Evolutionary conservation across 2,113 vertebrate genomes (phyloP).

Genomic region (Callorhinus ursinus): DNA sequence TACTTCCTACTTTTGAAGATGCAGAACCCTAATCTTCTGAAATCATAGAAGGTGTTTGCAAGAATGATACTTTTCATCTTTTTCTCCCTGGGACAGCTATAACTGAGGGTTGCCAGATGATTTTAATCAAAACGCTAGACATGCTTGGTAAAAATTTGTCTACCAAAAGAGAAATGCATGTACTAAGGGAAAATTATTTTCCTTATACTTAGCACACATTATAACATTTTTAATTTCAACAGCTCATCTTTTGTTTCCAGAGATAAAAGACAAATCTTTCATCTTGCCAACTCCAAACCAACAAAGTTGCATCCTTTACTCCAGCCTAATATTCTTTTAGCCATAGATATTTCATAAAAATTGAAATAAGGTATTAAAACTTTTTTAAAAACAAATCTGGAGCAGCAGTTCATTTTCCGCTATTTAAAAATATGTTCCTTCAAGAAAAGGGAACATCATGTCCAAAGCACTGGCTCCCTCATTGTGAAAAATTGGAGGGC

Average conservation of each 20-base stretch:
- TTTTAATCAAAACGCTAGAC: background rate
- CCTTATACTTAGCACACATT: background rate
- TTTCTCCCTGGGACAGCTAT: background rate
- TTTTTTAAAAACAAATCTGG: slow-evolving; percentile 17
- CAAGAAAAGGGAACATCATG: background rate
- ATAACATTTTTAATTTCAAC: background rate
- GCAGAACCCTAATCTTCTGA: background rate
- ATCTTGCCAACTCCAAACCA: background rate
- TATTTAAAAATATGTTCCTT: slow-evolving; percentile 50
- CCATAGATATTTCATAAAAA: background rate
- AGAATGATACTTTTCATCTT: background rate
- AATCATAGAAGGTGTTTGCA: background rate
- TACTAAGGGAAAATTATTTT: background rate
- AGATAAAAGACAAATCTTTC: background rate
- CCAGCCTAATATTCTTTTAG: background rate
- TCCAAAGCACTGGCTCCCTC: background rate
- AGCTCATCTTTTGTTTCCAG: background rate
- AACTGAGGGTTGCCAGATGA: background rate
- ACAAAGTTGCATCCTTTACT: background rate
- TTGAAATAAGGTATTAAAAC: background rate
- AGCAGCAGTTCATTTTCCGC: slow-evolving; percentile 34
- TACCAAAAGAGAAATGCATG: background rate
- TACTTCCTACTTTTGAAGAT: background rate
- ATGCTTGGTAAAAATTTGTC: background rate
- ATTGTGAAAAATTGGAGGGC: background rate